A percentile compares a stretch with the other conserved stretches of the same genome.
Conservation (phyloP, 2,113 vertebrate species). For the Cheirogaleus medius region DNA sequence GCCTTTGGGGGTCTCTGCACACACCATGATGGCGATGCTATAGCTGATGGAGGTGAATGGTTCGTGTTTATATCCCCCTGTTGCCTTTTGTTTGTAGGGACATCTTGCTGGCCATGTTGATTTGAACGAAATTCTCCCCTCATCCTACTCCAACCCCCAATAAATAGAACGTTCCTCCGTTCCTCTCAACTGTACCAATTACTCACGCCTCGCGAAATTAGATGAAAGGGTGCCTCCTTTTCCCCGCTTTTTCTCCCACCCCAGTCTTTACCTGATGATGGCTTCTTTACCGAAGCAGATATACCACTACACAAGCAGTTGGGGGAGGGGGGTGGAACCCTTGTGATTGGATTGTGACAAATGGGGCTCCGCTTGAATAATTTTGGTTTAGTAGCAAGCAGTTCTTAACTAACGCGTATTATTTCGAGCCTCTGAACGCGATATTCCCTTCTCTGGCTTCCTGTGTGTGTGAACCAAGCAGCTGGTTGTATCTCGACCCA, state of each 20-base stretch:
- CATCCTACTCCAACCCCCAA: constrained; percentile 30
- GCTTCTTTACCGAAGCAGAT: constrained; percentile 70
- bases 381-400: constrained; percentile 68
- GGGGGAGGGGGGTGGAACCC: constrained; percentile 65
- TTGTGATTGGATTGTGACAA: constrained; percentile 74
- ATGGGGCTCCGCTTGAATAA: constrained; percentile 70
- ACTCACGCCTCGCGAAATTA: constrained; percentile 13
- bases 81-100: constrained; percentile 69
- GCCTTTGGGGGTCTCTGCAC: constrained; percentile 28
- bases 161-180: constrained; percentile 69
- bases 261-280: constrained; percentile 72
- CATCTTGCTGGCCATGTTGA: constrained; percentile 59
- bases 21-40: constrained; percentile 73
- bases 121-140: constrained; percentile 56
- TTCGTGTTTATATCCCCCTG: constrained; percentile 63
- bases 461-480: constrained; percentile 51
- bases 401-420: constrained; percentile 71
- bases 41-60: constrained; percentile 71
- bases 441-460: constrained; percentile 49
- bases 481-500: constrained; percentile 37
- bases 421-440: constrained; percentile 55
- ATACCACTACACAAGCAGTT: constrained; percentile 55
- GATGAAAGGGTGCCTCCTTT: constrained; percentile 60
- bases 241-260: constrained; percentile 20
- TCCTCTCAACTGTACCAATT: constrained; percentile 60